Evolutionary conservation across 92 coral and sea anemone genomes (phyloP).

Genomic region (Muricea muricata): DNA sequence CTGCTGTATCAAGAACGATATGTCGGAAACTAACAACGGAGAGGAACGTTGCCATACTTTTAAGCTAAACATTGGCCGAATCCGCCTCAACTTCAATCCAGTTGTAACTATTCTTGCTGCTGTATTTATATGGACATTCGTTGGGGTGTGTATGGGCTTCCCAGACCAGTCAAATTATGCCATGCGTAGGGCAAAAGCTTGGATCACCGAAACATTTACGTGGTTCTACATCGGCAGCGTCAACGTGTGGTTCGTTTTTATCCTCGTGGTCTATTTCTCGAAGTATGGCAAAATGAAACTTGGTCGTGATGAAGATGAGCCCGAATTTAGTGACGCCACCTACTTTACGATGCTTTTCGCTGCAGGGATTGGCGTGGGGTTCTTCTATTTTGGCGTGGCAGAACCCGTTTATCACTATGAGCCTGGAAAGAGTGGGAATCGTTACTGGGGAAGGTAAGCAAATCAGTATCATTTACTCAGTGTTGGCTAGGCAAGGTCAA

Average conservation of each 20-base stretch:
- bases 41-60: conserved; percentile 18
- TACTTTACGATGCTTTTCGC: conserved; percentile 89
- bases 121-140: conserved; percentile 70
- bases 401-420: conserved; percentile 47
- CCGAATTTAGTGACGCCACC: conserved; percentile 79
- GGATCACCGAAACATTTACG: conserved; percentile 77
- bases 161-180: conserved; percentile 47
- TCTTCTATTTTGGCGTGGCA: conserved; percentile 80
- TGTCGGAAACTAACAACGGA: background rate
- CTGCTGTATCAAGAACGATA: background rate
- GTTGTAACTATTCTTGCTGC: conserved; percentile 77
- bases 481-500: too few relatives aligned
- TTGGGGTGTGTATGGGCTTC: conserved; percentile 52
- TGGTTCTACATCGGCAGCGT: conserved; percentile 92
- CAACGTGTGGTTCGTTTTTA: conserved; percentile 82
- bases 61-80: conserved; percentile 33
- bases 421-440: conserved; percentile 65
- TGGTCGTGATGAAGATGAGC: conserved; percentile 80
- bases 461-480: too few relatives aligned
- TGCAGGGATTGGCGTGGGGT: conserved; percentile 80
- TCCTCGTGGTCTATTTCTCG: conserved; percentile 74
- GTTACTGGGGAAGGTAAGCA: conserved; percentile 80
- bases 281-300: conserved; percentile 79
- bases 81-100: conserved; percentile 74
- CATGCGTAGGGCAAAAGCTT: conserved; percentile 56